Conservation (phyloP, 2,888 invertebrate genomes). For the Selenia dentaria region DNA sequence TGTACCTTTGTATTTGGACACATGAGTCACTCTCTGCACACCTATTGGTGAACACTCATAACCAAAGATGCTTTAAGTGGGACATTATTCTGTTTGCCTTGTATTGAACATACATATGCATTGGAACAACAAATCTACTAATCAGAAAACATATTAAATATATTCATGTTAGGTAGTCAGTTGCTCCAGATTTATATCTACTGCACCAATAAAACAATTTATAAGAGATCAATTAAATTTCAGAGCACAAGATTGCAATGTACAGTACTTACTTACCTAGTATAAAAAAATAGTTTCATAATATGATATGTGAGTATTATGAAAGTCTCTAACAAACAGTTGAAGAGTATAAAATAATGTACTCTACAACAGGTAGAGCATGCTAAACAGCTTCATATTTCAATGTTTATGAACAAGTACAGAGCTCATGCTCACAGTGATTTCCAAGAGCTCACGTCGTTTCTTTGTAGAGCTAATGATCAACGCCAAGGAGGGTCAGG, state of each 20-base stretch:
- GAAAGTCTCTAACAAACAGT: no score
- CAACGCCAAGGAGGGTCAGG: slow-evolving; percentile 63
- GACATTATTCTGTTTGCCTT: not conserved
- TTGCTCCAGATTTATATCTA: no score
- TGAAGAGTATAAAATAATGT: no score
- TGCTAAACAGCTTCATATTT: not conserved
- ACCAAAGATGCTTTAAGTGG: not conserved
- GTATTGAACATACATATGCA: not conserved
- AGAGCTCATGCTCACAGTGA: not conserved
- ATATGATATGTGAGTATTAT: no score
- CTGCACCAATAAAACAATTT: no score
- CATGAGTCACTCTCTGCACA: slow-evolving; percentile 7
- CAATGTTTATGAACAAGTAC: slow-evolving; percentile 1
- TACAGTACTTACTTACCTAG: no score
- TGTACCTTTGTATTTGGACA: slow-evolving; percentile 2
- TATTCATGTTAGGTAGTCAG: no score
- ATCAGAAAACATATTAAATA: no score
- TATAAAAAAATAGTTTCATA: no score
- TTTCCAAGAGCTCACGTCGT: slow-evolving; percentile 26
- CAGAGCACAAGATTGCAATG: no score
- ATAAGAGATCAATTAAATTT: no score
- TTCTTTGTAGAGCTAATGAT: slow-evolving; percentile 55
- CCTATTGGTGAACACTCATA: not conserved
- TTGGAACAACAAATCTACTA: no score
- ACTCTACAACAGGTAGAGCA: not conserved